Base-by-base conservation (phyloP, 2,888 invertebrate genomes). In the Eubasilissa splendida region DNA sequence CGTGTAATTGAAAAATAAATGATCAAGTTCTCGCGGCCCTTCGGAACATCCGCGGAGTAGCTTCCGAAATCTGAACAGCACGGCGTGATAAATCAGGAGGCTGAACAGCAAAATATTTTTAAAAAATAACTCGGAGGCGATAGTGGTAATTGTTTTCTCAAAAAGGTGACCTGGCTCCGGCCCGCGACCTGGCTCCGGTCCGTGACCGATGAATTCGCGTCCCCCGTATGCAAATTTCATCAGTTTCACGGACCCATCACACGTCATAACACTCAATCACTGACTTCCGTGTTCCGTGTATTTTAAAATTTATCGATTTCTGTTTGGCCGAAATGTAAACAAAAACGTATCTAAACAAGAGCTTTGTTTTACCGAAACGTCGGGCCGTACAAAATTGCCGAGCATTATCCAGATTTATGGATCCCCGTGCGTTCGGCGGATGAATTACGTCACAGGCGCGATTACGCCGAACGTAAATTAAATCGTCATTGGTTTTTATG, bases 401-500 rank as follows among this genome's bases (percentile, higher is more conserved):
- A 10, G n/a, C 76, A 80, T 80, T 80, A 80, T 76, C 71, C 80
- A 76, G 56, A 80, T 80, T 80, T 80, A 80, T 76, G 66, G 59
- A 65, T 76, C 80, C 80, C 76, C 58, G 59, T 76, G 80, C 80
- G 79, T 65, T 75, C 71, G 75, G 52, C 80, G 76, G 42, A 76
- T 80, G 80, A 80, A 76, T 63, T 76, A 70, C 76, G 76, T 76
- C 70, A 60, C 54, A 74, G 60, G 14, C 68, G 60, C 77, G 77
- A 80, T 80, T 80, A 80, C 77, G 63, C 77, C 54, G 73, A 73
- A 59, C 77, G 77, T 74, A 81, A 81, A 81, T 81, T 74, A 81
- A 81, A 81, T 74, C 81, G 79, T 81, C 74, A 71, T 79, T 78
- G 78, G 73, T 78, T 81, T 81, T 81, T 81, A 80, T 76, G 73